Conservation (phyloP, 2,797 vertebrate genomes). For the Buphagus erythrorhynchus region DNA sequence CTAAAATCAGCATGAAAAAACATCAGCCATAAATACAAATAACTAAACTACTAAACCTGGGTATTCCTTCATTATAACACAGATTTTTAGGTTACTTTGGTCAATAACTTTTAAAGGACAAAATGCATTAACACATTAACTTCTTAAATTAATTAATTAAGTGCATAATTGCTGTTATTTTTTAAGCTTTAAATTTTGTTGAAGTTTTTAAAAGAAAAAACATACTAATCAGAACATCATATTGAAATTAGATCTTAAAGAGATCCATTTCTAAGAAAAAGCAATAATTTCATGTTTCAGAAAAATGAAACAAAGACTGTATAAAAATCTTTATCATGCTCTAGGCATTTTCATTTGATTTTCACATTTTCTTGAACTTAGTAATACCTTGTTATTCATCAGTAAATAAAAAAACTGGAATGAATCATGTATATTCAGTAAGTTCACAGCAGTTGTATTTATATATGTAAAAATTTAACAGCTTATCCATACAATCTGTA, state of each 20-base stretch:
- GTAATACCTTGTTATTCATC: not conserved
- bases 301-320: not conserved
- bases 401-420: not conserved
- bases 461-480: not conserved
- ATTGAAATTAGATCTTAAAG: not conserved
- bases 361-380: not conserved
- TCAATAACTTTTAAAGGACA: not conserved
- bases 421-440: not conserved
- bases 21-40: not conserved
- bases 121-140: not conserved
- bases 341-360: not conserved
- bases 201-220: not conserved
- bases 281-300: not conserved
- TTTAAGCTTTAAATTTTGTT: not conserved
- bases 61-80: not conserved
- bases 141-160: not conserved
- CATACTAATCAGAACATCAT: not conserved
- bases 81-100: not conserved
- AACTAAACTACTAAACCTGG: not conserved
- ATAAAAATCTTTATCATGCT: not conserved
- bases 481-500: slow-evolving; percentile 44
- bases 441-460: not conserved
- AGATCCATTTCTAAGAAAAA: not conserved
- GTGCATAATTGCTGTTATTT: not conserved
- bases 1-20: not conserved